Percentiles rank a stretch among this genome's conserved stretches.
Evolutionary conservation across 2,888 invertebrate genomes (phyloP).

Genomic region (Sisyra terminalis): DNA sequence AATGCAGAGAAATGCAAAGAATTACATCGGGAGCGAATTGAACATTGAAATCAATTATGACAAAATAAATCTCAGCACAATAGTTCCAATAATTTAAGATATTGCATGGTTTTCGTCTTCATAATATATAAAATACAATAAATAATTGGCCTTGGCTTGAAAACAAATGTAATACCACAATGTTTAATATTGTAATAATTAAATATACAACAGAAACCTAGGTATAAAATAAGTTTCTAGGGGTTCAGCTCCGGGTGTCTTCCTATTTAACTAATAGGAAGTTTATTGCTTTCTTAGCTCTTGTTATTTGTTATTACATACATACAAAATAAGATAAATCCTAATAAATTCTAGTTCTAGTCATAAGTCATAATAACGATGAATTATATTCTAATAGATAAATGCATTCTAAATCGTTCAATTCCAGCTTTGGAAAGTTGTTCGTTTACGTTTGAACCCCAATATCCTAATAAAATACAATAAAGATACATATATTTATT

Average conservation of each 20-base stretch:
- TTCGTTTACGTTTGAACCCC: too few species aligned
- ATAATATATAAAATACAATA: slow-evolving; percentile 2
- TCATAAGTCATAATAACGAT: too few species aligned
- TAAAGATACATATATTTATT: too few species aligned
- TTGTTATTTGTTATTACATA: slow-evolving; percentile 1
- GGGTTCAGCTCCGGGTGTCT: slow-evolving; percentile 4
- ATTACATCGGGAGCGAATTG: slow-evolving; percentile 1
- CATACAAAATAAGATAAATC: background rate
- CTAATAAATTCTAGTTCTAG: too few species aligned
- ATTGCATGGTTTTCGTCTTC: slow-evolving; percentile 2
- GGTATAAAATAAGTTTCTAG: background rate
- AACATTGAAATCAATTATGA: background rate
- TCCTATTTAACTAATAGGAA: slow-evolving; percentile 4
- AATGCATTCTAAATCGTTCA: too few species aligned
- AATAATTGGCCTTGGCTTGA: slow-evolving; percentile 6
- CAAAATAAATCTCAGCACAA: slow-evolving; percentile 5
- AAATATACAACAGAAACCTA: background rate
- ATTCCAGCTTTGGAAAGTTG: too few species aligned
- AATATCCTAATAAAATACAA: too few species aligned
- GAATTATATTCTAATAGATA: too few species aligned
- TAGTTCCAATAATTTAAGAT: slow-evolving; percentile 2
- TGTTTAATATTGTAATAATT: background rate
- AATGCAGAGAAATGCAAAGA: background rate
- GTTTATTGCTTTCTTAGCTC: background rate
- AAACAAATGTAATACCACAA: background rate